These are phyloP conservation scores for Helicoverpa zea DNA, from an alignment of 1,140 invertebrate genomes.

Conservation along the genomic window DNA sequence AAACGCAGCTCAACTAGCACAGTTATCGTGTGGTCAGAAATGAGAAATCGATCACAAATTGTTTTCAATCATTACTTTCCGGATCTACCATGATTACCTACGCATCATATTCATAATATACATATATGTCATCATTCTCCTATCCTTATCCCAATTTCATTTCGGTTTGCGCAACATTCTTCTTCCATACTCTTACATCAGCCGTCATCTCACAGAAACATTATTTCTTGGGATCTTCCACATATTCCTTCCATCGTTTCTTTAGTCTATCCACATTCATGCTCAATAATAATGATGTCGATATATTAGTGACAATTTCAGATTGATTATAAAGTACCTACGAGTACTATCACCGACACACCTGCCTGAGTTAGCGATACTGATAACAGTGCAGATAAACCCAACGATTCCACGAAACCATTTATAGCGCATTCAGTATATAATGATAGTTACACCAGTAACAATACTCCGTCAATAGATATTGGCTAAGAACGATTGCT, in stretches of 20 bases:
- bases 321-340: slow-evolving; percentile 15
- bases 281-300: background rate
- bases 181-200: too few species aligned
- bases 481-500: background rate
- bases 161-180: too few species aligned
- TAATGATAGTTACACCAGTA: slow-evolving; percentile 12
- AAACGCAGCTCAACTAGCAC: too few species aligned
- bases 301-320: slow-evolving; percentile 8
- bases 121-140: too few species aligned
- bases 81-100: background rate
- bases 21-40: too few species aligned
- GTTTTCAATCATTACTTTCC: background rate
- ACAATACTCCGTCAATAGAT: background rate
- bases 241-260: too few species aligned
- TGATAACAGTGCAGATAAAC: slow-evolving; percentile 53
- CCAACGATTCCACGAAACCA: slow-evolving; percentile 41
- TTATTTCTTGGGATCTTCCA: too few species aligned
- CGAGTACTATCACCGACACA: slow-evolving; percentile 46
- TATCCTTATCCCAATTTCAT: too few species aligned
- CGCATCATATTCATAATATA: background rate
- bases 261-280: too few species aligned
- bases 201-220: too few species aligned
- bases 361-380: slow-evolving; percentile 47
- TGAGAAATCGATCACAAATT: too few species aligned
- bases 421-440: slow-evolving; percentile 43